Evolutionary conservation across 2,113 vertebrate species (phyloP).

Genomic region (Hippocampus abdominalis): DNA sequence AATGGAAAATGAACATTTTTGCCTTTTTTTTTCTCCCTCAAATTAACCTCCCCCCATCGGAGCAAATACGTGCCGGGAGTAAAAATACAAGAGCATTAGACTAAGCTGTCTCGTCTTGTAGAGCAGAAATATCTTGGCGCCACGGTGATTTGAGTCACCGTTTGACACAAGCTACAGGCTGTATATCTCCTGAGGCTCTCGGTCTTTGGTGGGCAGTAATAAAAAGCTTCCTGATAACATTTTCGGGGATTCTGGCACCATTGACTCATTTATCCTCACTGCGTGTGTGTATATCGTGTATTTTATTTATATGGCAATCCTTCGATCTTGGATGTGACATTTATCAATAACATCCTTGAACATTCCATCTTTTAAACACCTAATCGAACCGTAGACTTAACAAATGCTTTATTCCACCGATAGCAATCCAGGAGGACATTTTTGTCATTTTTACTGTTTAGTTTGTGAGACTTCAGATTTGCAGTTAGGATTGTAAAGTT

Average conservation of each 20-base stretch:
- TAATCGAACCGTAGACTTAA: neutral
- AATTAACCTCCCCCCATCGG: neutral
- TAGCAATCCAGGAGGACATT: neutral
- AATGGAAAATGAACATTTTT: no score
- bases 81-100: conserved; percentile 1
- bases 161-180: conserved; percentile 6
- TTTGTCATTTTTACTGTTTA: neutral
- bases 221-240: conserved; percentile 5
- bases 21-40: neutral
- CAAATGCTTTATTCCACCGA: neutral
- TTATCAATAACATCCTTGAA: neutral
- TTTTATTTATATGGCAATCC: conserved; percentile 1
- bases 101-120: neutral
- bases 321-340: neutral
- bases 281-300: neutral
- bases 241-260: neutral
- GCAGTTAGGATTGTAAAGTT: neutral
- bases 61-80: neutral
- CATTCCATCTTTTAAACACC: neutral
- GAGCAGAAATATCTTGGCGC: conserved; percentile 9
- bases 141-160: conserved; percentile 6
- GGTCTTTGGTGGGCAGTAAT: neutral
- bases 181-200: neutral
- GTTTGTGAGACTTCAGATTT: neutral
- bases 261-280: conserved; percentile 1